These are phyloP conservation scores for Cynocephalus volans DNA, from an alignment of 2,113 vertebrate species.

Conservation along the genomic window DNA sequence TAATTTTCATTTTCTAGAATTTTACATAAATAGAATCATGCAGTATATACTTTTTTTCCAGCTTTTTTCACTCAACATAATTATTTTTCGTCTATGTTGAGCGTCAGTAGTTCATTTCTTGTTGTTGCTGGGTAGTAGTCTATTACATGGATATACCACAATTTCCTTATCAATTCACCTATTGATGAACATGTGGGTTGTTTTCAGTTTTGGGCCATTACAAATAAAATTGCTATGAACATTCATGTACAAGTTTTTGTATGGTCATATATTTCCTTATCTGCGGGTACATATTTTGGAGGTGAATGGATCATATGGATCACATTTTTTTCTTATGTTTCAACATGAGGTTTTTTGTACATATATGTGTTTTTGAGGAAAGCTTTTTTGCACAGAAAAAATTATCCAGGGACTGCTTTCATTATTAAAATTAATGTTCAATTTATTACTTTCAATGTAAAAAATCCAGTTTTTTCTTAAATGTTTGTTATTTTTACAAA, in stretches of 20 bases:
- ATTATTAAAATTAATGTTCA: conserved; percentile 8
- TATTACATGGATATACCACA: background rate
- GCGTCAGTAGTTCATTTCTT: background rate
- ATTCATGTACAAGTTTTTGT: background rate
- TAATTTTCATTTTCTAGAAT: conserved; percentile 36
- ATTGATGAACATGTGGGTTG: background rate
- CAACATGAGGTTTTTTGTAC: background rate
- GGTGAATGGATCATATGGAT: background rate
- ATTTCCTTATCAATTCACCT: background rate
- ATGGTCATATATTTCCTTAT: background rate
- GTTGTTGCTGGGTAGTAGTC: background rate
- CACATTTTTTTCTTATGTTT: conserved; percentile 21
- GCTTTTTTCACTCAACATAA: background rate
- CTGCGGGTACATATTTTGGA: background rate
- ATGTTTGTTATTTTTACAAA: conserved; percentile 8
- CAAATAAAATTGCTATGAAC: background rate
- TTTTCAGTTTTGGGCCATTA: conserved; percentile 18
- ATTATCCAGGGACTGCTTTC: background rate
- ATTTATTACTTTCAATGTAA: background rate
- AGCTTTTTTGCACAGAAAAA: background rate
- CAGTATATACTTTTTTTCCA: background rate
- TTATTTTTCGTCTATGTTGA: background rate
- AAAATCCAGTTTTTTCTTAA: conserved; percentile 2
- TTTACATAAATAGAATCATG: background rate
- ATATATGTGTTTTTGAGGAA: background rate